These are phyloP conservation scores for Scleropages formosus DNA, from an alignment of 2,797 vertebrate species.

Conservation along the genomic window DNA sequence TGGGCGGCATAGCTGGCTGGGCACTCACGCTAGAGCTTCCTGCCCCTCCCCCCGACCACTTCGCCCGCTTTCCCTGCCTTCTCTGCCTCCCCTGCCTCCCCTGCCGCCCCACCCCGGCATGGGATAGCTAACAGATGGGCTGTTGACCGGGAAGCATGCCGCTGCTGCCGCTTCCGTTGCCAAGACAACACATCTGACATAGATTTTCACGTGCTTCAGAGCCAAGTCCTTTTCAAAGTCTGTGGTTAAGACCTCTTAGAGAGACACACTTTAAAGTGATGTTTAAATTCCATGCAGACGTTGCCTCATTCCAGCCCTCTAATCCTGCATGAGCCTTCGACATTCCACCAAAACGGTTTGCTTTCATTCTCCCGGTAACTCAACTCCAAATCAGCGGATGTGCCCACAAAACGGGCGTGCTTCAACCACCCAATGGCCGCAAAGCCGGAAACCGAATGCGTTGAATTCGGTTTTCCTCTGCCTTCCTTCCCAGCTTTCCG, in stretches of 20 bases:
- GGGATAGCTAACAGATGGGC: constrained; percentile 25
- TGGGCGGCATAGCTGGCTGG: not conserved
- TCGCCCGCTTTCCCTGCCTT: not conserved
- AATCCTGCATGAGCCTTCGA: not conserved
- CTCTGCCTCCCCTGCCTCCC: too few relatives aligned
- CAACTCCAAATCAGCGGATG: too few relatives aligned
- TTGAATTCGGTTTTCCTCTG: too few relatives aligned
- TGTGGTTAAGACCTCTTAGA: not conserved
- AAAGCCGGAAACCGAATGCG: not conserved
- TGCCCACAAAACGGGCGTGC: not conserved
- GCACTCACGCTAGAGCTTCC: not conserved
- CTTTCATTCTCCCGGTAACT: not conserved
- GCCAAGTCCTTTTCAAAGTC: not conserved
- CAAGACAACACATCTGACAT: constrained; percentile 9
- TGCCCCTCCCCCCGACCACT: not conserved
- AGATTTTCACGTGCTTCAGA: not conserved
- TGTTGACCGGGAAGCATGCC: constrained; percentile 19
- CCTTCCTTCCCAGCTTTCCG: too few relatives aligned
- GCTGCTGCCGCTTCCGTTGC: not conserved
- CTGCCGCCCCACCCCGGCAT: too few relatives aligned
- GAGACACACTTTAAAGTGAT: not conserved
- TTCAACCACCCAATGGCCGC: not conserved
- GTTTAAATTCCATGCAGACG: not conserved
- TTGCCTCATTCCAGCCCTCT: not conserved
- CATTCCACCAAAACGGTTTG: not conserved